Percentiles rank a stretch among this genome's conserved stretches.
Conservation (phyloP, 2,113 vertebrate species). For the Arvicanthis niloticus region DNA sequence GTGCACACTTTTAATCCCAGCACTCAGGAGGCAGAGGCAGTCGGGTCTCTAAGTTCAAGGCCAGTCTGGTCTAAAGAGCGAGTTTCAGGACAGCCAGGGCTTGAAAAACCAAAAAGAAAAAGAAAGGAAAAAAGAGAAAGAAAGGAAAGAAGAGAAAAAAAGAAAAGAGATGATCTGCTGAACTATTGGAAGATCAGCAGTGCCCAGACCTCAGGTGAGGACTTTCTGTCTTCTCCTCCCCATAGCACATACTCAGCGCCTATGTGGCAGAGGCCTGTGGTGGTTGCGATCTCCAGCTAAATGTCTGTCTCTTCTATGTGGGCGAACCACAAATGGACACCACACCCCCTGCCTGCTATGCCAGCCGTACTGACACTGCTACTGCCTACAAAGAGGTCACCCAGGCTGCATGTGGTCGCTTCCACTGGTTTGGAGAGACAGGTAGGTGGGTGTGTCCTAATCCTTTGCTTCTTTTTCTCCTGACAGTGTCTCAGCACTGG, state of each 20-base stretch:
- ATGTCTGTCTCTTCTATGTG: conserved; percentile 88
- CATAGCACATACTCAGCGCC: conserved; percentile 81
- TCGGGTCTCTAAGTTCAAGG: neutral
- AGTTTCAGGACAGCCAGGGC: neutral
- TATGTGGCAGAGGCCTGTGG: conserved; percentile 87
- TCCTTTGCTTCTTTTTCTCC: neutral
- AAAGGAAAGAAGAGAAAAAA: neutral
- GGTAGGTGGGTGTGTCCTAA: conserved; percentile 82
- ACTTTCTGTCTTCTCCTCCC: neutral
- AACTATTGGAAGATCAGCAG: neutral
- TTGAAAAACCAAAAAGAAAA: neutral
- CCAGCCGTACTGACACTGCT: conserved; percentile 78
- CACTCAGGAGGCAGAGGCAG: neutral
- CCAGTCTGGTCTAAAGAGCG: neutral
- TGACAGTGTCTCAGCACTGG: neutral
- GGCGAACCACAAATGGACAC: neutral
- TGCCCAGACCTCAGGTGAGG: neutral
- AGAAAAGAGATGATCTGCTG: neutral
- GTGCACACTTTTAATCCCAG: neutral
- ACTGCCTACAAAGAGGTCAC: conserved; percentile 81
- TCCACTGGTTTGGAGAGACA: conserved; percentile 92
- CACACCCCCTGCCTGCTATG: conserved; percentile 75
- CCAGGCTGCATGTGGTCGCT: conserved; percentile 83
- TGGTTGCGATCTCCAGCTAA: conserved; percentile 85
- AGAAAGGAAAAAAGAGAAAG: neutral